phyloP scores from a whole-genome alignment of 2,113 vertebrate species.

The Reinhardtius hippoglossoides region DNA sequence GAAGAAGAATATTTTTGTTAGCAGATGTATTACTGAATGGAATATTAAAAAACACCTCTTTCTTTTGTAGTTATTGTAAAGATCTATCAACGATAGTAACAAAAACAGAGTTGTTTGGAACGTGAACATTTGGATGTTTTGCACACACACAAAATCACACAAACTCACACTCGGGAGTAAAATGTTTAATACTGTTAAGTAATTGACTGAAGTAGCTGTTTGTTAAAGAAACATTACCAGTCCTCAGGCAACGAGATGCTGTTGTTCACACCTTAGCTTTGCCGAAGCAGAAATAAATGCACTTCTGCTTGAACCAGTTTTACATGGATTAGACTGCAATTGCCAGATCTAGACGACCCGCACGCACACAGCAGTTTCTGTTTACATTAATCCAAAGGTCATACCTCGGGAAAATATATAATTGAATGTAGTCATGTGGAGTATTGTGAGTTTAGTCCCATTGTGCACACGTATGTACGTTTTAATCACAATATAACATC shows the following conservation, averaged over 20 bases:
- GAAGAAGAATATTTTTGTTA: neutral
- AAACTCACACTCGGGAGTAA: neutral
- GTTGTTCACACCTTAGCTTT: conserved; percentile 27
- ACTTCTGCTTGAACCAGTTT: neutral
- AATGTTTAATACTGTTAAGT: conserved; percentile 14
- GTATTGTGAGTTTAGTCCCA: too few species aligned
- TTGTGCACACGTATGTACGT: too few species aligned
- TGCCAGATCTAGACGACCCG: neutral
- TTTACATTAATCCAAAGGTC: too few species aligned
- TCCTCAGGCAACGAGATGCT: conserved; percentile 16
- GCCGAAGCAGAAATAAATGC: conserved; percentile 22
- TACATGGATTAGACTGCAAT: neutral
- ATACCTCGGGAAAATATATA: too few species aligned
- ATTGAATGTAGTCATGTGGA: too few species aligned
- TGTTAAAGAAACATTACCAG: conserved; percentile 18
- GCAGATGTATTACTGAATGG: too few species aligned
- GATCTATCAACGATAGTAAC: too few species aligned
- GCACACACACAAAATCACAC: neutral
- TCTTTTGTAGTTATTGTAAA: neutral
- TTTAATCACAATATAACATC: too few species aligned
- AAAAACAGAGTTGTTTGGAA: neutral
- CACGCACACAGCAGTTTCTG: too few species aligned
- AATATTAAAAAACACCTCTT: too few species aligned
- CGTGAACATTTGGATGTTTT: neutral
- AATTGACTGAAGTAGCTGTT: conserved; percentile 3